These are phyloP conservation scores for Conus betulinus DNA, from an alignment of 1,140 invertebrate species.

Conservation along the genomic window DNA sequence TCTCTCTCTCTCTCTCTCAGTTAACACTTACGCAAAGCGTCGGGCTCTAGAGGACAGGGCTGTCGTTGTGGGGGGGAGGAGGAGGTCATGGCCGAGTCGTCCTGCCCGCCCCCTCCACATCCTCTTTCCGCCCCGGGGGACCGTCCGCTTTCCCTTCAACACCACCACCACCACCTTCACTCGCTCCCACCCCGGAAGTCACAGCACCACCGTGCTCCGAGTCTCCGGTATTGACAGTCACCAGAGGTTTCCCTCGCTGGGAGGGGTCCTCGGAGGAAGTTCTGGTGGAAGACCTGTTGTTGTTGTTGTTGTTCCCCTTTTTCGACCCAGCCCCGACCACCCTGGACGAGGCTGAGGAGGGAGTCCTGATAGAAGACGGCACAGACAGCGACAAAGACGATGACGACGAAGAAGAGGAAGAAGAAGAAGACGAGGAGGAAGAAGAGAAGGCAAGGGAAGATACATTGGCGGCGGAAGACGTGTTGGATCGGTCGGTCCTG, in stretches of 20 bases:
- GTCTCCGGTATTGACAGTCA: too few relatives aligned
- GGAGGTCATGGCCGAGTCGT: not conserved
- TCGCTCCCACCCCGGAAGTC: not conserved
- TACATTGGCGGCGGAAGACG: not conserved
- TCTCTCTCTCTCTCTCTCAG: slow-evolving; percentile 25
- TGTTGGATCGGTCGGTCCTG: not conserved
- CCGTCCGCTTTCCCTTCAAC: not conserved
- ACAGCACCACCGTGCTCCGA: not conserved
- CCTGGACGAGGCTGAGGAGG: too few relatives aligned
- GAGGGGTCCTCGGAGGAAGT: not conserved
- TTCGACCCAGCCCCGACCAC: not conserved
- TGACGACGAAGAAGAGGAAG: not conserved
- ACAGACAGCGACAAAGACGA: not conserved
- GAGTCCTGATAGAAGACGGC: not conserved
- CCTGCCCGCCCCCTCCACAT: not conserved
- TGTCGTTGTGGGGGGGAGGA: not conserved
- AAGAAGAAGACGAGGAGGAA: not conserved
- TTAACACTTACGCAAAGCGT: slow-evolving; percentile 24
- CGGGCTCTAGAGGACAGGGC: slow-evolving; percentile 18
- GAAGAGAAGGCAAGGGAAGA: not conserved
- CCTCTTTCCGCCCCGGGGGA: not conserved
- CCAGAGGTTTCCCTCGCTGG: too few relatives aligned
- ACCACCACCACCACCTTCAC: not conserved
- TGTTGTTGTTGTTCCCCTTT: not conserved
- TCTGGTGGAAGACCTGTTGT: not conserved